These are phyloP conservation scores for Noctuana brunneofusca DNA, from an alignment of 2,888 invertebrate genomes.

Conservation along the genomic window DNA sequence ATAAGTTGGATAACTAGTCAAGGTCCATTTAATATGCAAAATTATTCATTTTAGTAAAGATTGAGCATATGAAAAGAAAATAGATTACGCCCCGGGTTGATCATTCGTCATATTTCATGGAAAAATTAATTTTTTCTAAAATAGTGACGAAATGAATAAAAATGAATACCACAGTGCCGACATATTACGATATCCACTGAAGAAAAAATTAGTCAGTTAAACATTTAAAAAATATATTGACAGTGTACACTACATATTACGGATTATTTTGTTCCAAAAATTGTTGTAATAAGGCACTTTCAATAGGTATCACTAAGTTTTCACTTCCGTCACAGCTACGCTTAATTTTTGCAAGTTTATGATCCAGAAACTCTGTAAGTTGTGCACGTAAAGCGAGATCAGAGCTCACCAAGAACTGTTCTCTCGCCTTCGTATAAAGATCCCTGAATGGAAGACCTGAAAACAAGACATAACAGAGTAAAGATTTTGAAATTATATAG, in stretches of 20 bases:
- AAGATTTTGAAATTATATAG: too few species aligned
- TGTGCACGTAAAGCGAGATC: slow-evolving; percentile 95
- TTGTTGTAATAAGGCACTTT: slow-evolving; percentile 87
- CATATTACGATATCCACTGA: background rate
- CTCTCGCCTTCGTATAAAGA: slow-evolving; percentile 91
- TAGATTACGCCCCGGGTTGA: too few species aligned
- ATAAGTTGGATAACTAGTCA: too few species aligned
- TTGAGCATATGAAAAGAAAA: too few species aligned
- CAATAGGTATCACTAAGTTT: slow-evolving; percentile 90
- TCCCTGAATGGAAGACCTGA: slow-evolving; percentile 94
- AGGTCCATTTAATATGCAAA: too few species aligned
- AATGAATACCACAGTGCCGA: too few species aligned
- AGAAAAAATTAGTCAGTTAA: background rate
- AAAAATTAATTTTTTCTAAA: too few species aligned
- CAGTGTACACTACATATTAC: background rate
- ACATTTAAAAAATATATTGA: background rate
- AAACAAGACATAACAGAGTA: slow-evolving; percentile 37
- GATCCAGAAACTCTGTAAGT: slow-evolving; percentile 97
- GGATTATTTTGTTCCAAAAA: slow-evolving; percentile 85
- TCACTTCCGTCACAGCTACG: slow-evolving; percentile 92
- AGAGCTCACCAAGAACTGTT: slow-evolving; percentile 95
- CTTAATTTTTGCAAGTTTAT: slow-evolving; percentile 93
- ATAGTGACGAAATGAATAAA: too few species aligned
- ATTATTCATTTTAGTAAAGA: too few species aligned
- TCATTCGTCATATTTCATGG: too few species aligned